phyloP scores from a whole-genome alignment of 2,113 vertebrate genomes.

The Alethe diademata region DNA sequence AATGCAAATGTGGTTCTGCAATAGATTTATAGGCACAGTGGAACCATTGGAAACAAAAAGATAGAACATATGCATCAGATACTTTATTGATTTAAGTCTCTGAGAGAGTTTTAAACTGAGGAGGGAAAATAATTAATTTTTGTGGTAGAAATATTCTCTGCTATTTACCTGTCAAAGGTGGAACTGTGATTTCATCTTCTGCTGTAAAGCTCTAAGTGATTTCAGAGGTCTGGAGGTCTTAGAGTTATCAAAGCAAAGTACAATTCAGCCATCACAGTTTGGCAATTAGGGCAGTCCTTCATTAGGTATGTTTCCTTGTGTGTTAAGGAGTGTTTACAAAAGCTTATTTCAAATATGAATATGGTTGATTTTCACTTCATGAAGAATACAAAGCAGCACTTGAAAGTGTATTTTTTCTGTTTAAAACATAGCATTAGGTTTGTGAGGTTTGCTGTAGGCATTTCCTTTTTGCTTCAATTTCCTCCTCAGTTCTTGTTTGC shows the following conservation, averaged over 20 bases:
- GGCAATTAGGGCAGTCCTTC: neutral
- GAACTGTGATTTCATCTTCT: neutral
- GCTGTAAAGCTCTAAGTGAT: neutral
- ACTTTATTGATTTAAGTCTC: conserved; percentile 40
- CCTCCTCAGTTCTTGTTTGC: neutral
- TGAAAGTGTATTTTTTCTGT: neutral
- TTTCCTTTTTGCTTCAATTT: neutral
- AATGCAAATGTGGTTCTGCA: conserved; percentile 45
- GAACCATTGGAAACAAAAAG: conserved; percentile 10
- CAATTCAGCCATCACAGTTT: neutral
- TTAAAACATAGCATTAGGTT: neutral
- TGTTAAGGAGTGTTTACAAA: neutral
- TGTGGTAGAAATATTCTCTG: neutral
- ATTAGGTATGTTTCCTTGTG: neutral
- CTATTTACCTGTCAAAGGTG: neutral
- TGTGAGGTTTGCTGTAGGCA: neutral
- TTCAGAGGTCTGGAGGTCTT: neutral
- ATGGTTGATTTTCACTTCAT: neutral
- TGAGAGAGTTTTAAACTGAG: neutral
- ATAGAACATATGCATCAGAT: conserved; percentile 17
- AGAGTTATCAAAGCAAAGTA: neutral
- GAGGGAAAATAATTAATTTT: neutral
- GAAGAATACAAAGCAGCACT: fast-evolving
- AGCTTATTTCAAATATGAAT: neutral
- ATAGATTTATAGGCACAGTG: neutral